Base-by-base conservation (phyloP, 2,888 invertebrate species). In the Heteromyza rotundicornis region DNA sequence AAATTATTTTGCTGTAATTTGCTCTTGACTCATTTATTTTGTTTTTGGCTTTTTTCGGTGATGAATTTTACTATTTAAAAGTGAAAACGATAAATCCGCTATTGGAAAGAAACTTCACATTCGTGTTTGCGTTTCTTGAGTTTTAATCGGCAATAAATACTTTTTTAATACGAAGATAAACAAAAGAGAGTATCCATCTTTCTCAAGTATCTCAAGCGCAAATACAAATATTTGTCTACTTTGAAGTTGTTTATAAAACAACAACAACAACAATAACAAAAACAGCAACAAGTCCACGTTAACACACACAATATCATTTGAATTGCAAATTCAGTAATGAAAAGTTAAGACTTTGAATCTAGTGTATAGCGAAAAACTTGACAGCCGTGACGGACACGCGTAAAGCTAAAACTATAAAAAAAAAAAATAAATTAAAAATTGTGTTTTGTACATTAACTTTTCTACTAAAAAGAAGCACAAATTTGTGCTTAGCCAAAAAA, bases 1-100 rank as follows among this genome's bases (percentile, higher is more conserved):
- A 49, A n/a, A n/a, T n/a, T n/a, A n/a, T 40, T 40, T 40, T n/a
- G n/a, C n/a, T 3, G 14, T 3, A 40, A 40, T 40, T 40, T 40
- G 3, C n/a, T 40, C 16, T n/a, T 32, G 32, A 32, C 5, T 8
- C 32, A 32, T 73, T 72, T n/a, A 70, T 61, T 64, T 67, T 62
- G 62, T 50, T 50, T 47, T 51, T 24, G 57, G 62, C 50, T 51
- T 27, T 27, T 27, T 27, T 27, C 10, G 27, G 27, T 27, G 7
- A 10, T 27, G 7, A 27, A 27, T 27, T 27, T 27, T 27, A 27
- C 5, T 10, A 27, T 27, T 27, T 27, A 10, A 27, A 17, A 47
- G 14, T 8, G 20, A 47, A 47, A 47, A 19, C 19, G 40, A 32
- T 5, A 32, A 32, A 5, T 32, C 32, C 32, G 12, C 32, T 32